Conservation (phyloP, 37 sponge, comb jelly and placozoan genomes). For the Tethya wilhelma region DNA sequence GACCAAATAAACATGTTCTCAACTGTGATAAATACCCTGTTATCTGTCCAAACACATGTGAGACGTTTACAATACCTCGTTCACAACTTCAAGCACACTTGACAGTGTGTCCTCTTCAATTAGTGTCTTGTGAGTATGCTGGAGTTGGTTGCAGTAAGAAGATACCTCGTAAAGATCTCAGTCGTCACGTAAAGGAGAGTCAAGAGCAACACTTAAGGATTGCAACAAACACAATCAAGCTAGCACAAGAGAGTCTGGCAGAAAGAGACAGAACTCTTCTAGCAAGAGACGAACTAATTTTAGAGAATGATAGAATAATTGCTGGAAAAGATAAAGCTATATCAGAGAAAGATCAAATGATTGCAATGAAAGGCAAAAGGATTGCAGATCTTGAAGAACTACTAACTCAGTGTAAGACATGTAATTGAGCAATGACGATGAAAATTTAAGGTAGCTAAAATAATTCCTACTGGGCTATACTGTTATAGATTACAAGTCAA, state of each 20-base stretch:
- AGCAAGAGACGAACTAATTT: neutral
- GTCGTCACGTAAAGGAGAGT: no score
- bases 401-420: neutral
- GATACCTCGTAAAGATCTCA: no score
- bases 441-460: neutral
- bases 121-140: no score
- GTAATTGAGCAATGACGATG: neutral
- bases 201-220: no score
- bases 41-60: no score
- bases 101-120: no score
- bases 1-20: no score
- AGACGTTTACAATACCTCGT: no score
- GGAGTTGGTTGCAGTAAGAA: no score
- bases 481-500: neutral
- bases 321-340: neutral
- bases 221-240: no score
- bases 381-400: neutral
- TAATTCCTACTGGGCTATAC: neutral
- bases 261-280: neutral
- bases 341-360: neutral
- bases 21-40: no score
- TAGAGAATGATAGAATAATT: neutral
- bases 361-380: neutral
- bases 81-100: no score
- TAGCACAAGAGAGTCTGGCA: neutral